Base-by-base conservation (phyloP, 2,888 invertebrate genomes). In the Tethea ocularis region DNA sequence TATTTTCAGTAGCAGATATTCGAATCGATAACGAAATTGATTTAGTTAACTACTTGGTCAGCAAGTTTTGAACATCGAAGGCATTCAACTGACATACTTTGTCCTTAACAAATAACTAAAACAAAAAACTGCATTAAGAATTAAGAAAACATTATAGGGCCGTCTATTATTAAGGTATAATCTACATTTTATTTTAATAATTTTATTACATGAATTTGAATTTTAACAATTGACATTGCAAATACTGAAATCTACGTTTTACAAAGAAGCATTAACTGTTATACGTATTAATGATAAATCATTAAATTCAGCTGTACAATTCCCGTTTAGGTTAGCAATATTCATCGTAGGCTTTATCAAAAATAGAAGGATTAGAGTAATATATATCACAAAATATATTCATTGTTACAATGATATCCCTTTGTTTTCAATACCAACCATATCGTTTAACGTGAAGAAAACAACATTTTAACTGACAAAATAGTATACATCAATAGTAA, bases 341-440 rank as follows among this genome's bases (percentile, higher is more conserved):
- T 82, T 85, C 68, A 77, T 87, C 78, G 86, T 87, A 89, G 89
- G 89, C 90, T 87, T 87, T 93, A 93, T 93, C 93, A 93, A 93
- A 93, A 93, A 93, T 93, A 93, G 90, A 91, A 91, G 89, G 90
- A 84, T 90, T 88, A 91, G 83, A 89, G 86, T 89, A 83, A 89
- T 89, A 89, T 87, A 91, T 91, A 92, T 92, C 91, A 92, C 91
- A 93, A 93, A 93, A 93, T 93, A 92, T 91, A 92, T 92, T 90
- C 88, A 91, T 89, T 88, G 89, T 87, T 86, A 84, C 81, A 84
- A 86, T 82, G 77, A 84, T 68, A 80, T 77, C 73, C 80, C 74
- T 86, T 84, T 86, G 88, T 89, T 90, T 90, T 87, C 89, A 89
- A 89, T 88, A 85, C 87, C 90, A 86, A 76, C 72, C 29, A 63